Conservation (phyloP, 2,113 vertebrate genomes). For the Sinocyclocheilus anshuiensis region DNA sequence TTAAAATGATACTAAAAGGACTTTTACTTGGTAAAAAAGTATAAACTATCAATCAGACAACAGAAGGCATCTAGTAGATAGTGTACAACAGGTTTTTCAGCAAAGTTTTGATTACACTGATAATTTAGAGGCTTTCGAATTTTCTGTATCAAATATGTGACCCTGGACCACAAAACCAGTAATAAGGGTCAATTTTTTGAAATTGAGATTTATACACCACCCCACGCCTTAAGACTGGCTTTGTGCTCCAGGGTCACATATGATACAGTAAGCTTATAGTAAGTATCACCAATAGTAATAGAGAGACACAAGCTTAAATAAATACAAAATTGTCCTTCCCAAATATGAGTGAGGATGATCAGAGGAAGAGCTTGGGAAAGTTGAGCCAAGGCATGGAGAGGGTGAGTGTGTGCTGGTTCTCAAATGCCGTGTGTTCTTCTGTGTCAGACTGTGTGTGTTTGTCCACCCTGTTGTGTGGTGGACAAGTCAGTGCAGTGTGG, state of each 20-base stretch:
- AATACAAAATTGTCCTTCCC: background rate
- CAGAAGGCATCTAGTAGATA: background rate
- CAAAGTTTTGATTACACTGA: background rate
- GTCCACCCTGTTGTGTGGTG: constrained; percentile 47
- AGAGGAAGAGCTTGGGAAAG: background rate
- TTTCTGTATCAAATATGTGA: background rate
- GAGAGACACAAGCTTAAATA: background rate
- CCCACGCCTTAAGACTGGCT: too few relatives aligned
- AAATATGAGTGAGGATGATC: background rate
- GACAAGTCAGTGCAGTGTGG: constrained; percentile 46
- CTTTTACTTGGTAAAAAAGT: background rate
- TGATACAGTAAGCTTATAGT: background rate
- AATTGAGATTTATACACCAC: too few relatives aligned
- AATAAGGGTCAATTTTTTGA: too few relatives aligned
- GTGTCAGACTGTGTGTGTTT: constrained; percentile 7
- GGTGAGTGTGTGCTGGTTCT: constrained; percentile 41
- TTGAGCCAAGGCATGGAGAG: constrained; percentile 11
- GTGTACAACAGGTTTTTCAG: background rate
- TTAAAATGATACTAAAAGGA: background rate
- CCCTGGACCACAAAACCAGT: too few relatives aligned
- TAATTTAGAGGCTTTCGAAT: background rate
- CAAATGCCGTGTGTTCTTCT: constrained; percentile 17
- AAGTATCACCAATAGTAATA: background rate
- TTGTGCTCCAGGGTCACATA: too few relatives aligned
- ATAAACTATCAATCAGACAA: background rate